Base-by-base conservation (phyloP, 2,888 invertebrate species). In the Drosophila anceps region DNA sequence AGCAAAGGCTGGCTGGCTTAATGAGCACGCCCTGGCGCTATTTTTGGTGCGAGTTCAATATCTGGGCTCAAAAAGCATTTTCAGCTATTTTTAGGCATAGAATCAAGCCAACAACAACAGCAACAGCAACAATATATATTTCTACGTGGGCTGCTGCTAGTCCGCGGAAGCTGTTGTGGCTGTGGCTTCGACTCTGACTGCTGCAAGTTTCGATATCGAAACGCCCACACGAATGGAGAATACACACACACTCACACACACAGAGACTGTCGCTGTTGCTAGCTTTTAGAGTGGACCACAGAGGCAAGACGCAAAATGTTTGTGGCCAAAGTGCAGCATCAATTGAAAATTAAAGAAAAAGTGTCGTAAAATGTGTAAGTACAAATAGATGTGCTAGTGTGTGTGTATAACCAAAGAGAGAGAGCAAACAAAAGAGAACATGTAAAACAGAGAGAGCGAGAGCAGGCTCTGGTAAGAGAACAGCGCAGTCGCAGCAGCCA, bases 21-120 rank as follows among this genome's bases (percentile, higher is more conserved):
- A 84, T 84, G 85, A 89, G 84, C 88, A 84, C 84, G 90, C 85
- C 84, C 90, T 84, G 90, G 90, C 84, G 90, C 90, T 90, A 90
- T 90, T 84, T 84, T 84, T 90, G 84, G 84, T 79, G 63, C 43
- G 69, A 61, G 58, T 69, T 62, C 50, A 72, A 69, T 63, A 50
- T 55, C 65, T 69, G 58, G 67, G 60, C 78, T 51, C 41, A 48
- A 59, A 61, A 62, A 64, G 68, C 57, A 70, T 69, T 86, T 83
- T 68, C 57, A 69, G 69, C 84, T 84, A 84, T 90, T 84, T 84
- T 90, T 84, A 88, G 84, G 88, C 88, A 90, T 90, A 88, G 90
- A 89, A 84, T 65, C 62, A 62, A 70, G 60, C 76, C 35, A 51
- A 12, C 67, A 65, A 33, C 27, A 64, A 8, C 31, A 60, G 29